phyloP scores from a whole-genome alignment of 2,113 vertebrate genomes.

The Tenrec ecaudatus region DNA sequence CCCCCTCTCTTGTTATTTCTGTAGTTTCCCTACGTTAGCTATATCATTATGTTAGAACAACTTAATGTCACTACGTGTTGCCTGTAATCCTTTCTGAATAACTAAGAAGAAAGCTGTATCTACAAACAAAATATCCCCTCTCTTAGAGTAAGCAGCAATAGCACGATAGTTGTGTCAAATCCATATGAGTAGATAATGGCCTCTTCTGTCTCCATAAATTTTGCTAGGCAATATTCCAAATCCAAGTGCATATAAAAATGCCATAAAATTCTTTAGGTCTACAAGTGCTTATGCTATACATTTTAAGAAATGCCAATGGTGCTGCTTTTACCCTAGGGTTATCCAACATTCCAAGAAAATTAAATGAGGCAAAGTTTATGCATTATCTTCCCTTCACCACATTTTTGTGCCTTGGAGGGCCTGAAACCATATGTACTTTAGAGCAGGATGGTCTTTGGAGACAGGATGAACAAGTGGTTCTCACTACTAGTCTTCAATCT shows the following conservation, averaged over 20 bases:
- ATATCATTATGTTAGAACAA: slow-evolving; percentile 98
- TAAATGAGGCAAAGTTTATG: no score
- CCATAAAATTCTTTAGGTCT: no score
- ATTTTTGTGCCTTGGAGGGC: slow-evolving; percentile 60
- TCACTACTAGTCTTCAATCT: slow-evolving; percentile 99
- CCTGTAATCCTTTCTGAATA: slow-evolving; percentile 98
- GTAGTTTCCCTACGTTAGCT: slow-evolving; percentile 93
- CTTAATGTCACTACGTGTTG: slow-evolving; percentile 97
- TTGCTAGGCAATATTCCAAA: slow-evolving; percentile 94
- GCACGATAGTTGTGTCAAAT: slow-evolving; percentile 98
- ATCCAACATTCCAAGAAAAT: no score
- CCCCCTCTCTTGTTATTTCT: slow-evolving; percentile 93
- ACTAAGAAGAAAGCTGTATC: slow-evolving; percentile 97
- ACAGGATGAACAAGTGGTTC: slow-evolving; percentile 93
- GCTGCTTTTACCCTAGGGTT: no score
- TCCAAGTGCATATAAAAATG: slow-evolving; percentile 93
- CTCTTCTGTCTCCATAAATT: slow-evolving; percentile 97
- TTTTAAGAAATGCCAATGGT: no score
- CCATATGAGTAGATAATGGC: slow-evolving; percentile 98
- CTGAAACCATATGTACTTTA: slow-evolving; percentile 95
- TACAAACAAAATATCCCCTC: slow-evolving; percentile 97
- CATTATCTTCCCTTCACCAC: no score
- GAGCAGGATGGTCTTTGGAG: slow-evolving; percentile 92
- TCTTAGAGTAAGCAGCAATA: slow-evolving; percentile 97
- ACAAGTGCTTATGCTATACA: no score